A percentile compares a stretch with the other conserved stretches of the same genome.
phyloP scores from a whole-genome alignment of 2,888 invertebrate genomes.

The Drosophila nr. fundita region DNA sequence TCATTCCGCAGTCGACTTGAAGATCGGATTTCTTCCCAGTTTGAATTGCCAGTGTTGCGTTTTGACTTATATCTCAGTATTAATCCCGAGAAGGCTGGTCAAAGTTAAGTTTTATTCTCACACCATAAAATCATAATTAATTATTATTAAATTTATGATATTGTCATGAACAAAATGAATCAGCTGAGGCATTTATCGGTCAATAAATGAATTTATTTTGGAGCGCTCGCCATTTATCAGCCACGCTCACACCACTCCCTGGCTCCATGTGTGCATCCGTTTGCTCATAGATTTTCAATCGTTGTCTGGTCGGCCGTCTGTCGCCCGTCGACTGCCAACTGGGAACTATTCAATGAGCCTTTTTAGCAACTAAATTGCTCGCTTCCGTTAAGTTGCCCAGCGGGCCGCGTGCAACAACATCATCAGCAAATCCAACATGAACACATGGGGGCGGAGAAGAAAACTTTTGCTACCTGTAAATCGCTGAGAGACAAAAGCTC shows the following conservation, averaged over 20 bases:
- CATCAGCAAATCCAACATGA: conserved; percentile 2
- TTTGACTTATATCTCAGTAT: background rate
- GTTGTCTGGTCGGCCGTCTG: conserved; percentile 34
- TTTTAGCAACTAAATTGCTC: conserved; percentile 78
- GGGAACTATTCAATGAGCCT: conserved; percentile 55
- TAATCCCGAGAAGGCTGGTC: background rate
- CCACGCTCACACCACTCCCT: background rate
- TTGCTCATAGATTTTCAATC: conserved; percentile 47
- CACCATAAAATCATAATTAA: background rate
- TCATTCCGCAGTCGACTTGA: background rate
- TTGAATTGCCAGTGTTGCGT: background rate
- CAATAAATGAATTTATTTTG: conserved; percentile 7
- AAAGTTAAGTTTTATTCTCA: background rate
- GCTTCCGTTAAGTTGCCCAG: conserved; percentile 78
- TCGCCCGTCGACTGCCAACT: conserved; percentile 43
- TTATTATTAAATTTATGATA: background rate
- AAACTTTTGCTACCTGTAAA: conserved; percentile 62
- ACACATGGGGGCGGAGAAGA: background rate
- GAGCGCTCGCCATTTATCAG: background rate
- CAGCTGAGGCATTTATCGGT: background rate
- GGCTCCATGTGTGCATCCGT: background rate
- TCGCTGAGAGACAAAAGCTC: conserved; percentile 60
- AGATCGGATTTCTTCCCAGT: background rate
- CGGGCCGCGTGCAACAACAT: conserved; percentile 40
- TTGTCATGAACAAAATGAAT: background rate